Percentiles rank a stretch among this genome's conserved stretches.
These are phyloP conservation scores for Augochlorella aurata DNA, from an alignment of 2,888 invertebrate species.

Conservation along the genomic window DNA sequence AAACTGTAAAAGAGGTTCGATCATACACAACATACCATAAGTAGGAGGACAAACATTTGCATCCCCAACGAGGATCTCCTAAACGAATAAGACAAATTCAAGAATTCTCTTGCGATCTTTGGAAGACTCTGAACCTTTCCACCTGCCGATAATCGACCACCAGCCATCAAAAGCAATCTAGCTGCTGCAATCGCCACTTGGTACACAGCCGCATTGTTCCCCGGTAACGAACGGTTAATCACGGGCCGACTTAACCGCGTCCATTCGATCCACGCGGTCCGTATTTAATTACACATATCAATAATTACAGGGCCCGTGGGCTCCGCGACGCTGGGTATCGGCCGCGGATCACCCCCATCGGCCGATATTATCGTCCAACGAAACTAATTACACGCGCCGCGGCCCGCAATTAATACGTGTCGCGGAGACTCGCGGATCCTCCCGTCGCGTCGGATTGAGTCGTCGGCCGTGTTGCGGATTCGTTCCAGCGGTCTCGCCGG, in stretches of 20 bases:
- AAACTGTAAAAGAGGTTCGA: too few species aligned
- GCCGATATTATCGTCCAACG: conserved; percentile 44
- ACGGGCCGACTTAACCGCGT: not conserved
- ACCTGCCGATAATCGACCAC: not conserved
- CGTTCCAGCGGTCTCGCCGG: conserved; percentile 33
- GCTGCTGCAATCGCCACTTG: not conserved
- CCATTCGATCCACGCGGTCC: conserved; percentile 7
- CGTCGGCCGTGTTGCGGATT: conserved; percentile 50
- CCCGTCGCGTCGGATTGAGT: conserved; percentile 50
- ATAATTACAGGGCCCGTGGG: conserved; percentile 47
- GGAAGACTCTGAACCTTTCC: too few species aligned
- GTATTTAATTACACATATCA: conserved; percentile 51
- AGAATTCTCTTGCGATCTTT: too few species aligned
- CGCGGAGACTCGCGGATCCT: conserved; percentile 40
- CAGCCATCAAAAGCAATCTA: not conserved
- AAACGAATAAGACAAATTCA: too few species aligned
- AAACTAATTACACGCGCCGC: conserved; percentile 46
- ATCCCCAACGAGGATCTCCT: too few species aligned
- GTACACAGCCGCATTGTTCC: not conserved
- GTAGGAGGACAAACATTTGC: too few species aligned
- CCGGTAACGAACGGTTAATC: conserved; percentile 28
- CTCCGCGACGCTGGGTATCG: conserved; percentile 27
- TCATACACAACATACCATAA: too few species aligned
- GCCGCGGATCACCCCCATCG: conserved; percentile 25
- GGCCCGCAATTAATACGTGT: conserved; percentile 49